These are phyloP conservation scores for Leptosomus discolor DNA, from an alignment of 2,113 vertebrate genomes.

Conservation along the genomic window DNA sequence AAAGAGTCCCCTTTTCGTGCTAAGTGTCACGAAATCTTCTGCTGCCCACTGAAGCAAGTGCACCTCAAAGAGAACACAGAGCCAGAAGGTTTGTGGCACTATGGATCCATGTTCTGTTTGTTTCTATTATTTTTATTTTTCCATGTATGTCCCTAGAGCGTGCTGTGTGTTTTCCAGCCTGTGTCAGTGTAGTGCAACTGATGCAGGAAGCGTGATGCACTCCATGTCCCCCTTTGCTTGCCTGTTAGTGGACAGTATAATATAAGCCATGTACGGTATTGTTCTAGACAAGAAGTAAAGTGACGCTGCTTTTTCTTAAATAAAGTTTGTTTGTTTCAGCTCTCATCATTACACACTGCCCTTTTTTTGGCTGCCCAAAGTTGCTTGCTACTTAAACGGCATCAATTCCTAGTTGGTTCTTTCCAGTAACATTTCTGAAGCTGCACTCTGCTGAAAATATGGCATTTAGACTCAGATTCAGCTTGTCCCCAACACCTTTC, in stretches of 20 bases:
- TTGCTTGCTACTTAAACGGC: slow-evolving; percentile 73
- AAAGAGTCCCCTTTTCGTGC: slow-evolving; percentile 99
- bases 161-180: slow-evolving; percentile 73
- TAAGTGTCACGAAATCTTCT: slow-evolving; percentile 99
- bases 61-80: slow-evolving; percentile 96
- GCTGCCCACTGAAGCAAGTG: slow-evolving; percentile 99
- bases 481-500: slow-evolving; percentile 44
- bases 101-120: slow-evolving; percentile 81
- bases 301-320: slow-evolving; percentile 57
- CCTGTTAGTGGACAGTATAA: slow-evolving; percentile 55
- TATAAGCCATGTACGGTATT: not conserved
- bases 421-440: slow-evolving; percentile 32
- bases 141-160: slow-evolving; percentile 72
- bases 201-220: slow-evolving; percentile 33
- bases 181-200: slow-evolving; percentile 25
- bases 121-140: slow-evolving; percentile 57
- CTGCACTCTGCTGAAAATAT: slow-evolving; percentile 60
- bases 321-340: slow-evolving; percentile 63
- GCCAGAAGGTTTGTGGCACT: slow-evolving; percentile 96
- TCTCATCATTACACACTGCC: slow-evolving; percentile 66
- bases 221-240: slow-evolving; percentile 63
- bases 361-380: slow-evolving; percentile 70
- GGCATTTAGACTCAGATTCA: slow-evolving; percentile 26
- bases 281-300: not conserved
- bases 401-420: not conserved